Evolutionary conservation across 1,140 invertebrate genomes (phyloP).

Genomic region (Drusus annulatus): DNA sequence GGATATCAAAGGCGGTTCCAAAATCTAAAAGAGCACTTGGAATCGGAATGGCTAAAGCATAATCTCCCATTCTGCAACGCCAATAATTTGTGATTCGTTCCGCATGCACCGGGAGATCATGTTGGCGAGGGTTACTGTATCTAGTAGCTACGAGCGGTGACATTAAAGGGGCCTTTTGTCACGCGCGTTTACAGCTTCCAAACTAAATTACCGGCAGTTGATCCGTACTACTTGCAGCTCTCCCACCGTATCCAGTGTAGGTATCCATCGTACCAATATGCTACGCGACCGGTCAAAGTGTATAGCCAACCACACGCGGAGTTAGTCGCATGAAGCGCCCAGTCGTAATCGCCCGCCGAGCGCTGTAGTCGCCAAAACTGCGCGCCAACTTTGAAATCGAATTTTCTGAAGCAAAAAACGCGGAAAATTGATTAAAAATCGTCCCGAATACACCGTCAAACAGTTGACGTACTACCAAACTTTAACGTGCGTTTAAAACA

Average conservation of each 20-base stretch:
- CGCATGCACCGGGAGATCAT: constrained; percentile 20
- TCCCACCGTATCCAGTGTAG: constrained; percentile 1
- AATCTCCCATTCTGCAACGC: not conserved
- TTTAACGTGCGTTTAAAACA: not conserved
- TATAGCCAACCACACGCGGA: not conserved
- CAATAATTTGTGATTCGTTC: constrained; percentile 23
- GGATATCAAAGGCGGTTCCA: not conserved
- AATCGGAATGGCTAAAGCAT: not conserved
- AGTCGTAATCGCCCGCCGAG: constrained; percentile 31
- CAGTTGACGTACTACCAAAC: not conserved
- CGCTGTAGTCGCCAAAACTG: constrained; percentile 31
- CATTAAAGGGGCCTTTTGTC: constrained; percentile 31
- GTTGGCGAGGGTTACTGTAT: constrained; percentile 12
- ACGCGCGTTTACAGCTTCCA: constrained; percentile 12
- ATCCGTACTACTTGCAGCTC: not conserved
- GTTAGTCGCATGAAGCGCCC: constrained; percentile 16
- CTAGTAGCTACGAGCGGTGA: not conserved
- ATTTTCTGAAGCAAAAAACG: constrained; percentile 2
- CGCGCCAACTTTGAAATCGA: constrained; percentile 8
- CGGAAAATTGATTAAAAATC: not conserved
- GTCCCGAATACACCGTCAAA: not conserved
- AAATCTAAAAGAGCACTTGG: no score
- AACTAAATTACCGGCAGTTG: not conserved
- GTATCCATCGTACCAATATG: not conserved
- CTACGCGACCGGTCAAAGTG: constrained; percentile 25